Evolutionary conservation across 2,113 vertebrate genomes (phyloP).

Genomic region (Vombatus ursinus): DNA sequence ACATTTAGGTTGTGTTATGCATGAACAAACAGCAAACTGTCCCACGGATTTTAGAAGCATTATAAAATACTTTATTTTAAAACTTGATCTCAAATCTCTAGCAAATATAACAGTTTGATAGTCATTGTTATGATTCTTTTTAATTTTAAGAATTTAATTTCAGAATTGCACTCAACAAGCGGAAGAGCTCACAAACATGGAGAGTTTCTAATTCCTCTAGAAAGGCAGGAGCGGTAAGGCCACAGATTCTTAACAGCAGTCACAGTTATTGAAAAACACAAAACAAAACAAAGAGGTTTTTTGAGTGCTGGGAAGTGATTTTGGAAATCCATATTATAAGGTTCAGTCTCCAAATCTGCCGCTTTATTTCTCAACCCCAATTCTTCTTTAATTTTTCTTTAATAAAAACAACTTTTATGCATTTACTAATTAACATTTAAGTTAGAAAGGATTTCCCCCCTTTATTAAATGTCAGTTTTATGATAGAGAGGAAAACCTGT

Average conservation of each 20-base stretch:
- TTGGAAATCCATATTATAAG: neutral
- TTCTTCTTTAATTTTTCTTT: conserved; percentile 32
- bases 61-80: conserved; percentile 82
- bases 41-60: conserved; percentile 63
- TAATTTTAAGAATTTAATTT: conserved; percentile 61
- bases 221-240: conserved; percentile 73
- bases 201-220: conserved; percentile 25
- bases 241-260: conserved; percentile 61
- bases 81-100: conserved; percentile 71
- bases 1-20: conserved; percentile 48
- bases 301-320: neutral
- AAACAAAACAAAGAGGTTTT: neutral
- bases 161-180: conserved; percentile 63
- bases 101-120: conserved; percentile 64
- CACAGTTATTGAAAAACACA: conserved; percentile 19
- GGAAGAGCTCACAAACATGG: conserved; percentile 52
- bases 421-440: neutral
- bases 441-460: conserved; percentile 3
- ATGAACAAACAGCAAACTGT: conserved; percentile 56
- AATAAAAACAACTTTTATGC: conserved; percentile 15
- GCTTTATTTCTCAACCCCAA: conserved; percentile 9
- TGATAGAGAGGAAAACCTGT: conserved; percentile 28
- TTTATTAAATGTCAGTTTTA: conserved; percentile 18
- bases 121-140: conserved; percentile 62
- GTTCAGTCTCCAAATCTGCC: conserved; percentile 27